Base-by-base conservation (phyloP, 2,888 invertebrate genomes). In the Machimus rusticus region DNA sequence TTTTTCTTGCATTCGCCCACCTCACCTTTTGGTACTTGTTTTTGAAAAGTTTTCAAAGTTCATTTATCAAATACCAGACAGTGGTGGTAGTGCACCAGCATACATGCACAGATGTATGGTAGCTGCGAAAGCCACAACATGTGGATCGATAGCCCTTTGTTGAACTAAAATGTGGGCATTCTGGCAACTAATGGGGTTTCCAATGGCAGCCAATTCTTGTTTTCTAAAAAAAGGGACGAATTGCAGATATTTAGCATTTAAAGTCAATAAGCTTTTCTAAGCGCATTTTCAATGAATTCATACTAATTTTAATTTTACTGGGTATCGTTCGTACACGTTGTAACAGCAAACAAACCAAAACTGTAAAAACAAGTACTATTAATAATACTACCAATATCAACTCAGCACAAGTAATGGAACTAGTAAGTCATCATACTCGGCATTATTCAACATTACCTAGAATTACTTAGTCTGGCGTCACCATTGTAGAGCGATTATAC, bases 11-110 rank as follows among this genome's bases (percentile, higher is more conserved):
- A 51, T 51, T n/a, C n/a, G n/a, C 51, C 51, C 46, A 46, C 46
- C 51, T 51, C 51, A 51, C 51, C n/a, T 51, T 51, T 51, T 6
- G 19, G 19, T 43, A 19, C 43, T 78, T 19, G 19, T 28, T 39
- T 78, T 78, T 78, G 39, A 78, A 46, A 78, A 78, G 78, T 78
- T 78, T 78, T 78, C 43, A 23, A 46, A 78, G 43, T 43, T 39
- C 46, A 78, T 78, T 78, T 78, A 78, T 78, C 78, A 78, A 78
- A 78, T 28, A 46, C 51, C 51, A n/a, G 2, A 46, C 14, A 0
- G 14, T n/a, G 5, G 12, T 51, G 46, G 16, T 16, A 51, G 51
- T 16, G 8, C 14, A 14, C 16, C 0, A 14, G n/a, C n/a, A 51
- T 6, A n/a, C 2, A n/a, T 19, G 6, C 6, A 8, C 4, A n/a